Conservation (phyloP, 2,888 invertebrate species). For the Catocala sponsa region DNA sequence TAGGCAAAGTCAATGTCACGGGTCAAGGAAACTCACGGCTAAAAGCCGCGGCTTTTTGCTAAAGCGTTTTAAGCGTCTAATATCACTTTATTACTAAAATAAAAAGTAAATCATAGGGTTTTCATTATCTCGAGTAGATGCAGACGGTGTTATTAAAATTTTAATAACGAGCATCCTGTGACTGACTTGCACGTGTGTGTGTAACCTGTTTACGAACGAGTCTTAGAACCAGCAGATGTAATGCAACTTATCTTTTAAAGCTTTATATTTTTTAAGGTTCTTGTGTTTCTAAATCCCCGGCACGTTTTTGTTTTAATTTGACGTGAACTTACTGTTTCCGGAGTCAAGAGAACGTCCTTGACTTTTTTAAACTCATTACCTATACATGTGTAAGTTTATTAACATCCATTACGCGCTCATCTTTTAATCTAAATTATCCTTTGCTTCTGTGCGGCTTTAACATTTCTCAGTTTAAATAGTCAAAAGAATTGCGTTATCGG, state of each 20-base stretch:
- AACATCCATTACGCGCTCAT: slow-evolving; percentile 10
- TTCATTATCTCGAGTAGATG: slow-evolving; percentile 45
- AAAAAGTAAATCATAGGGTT: slow-evolving; percentile 42
- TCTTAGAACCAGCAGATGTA: slow-evolving; percentile 59
- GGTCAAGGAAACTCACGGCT: slow-evolving; percentile 40
- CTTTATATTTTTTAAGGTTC: slow-evolving; percentile 35
- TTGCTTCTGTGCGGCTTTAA: neutral
- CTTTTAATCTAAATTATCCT: slow-evolving; percentile 11
- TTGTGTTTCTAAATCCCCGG: slow-evolving; percentile 20
- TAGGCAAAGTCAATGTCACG: slow-evolving; percentile 37
- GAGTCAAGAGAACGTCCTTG: slow-evolving; percentile 46
- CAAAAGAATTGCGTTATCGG: neutral
- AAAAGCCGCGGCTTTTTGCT: slow-evolving; percentile 26
- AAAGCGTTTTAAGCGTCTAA: slow-evolving; percentile 23
- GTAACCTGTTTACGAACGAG: slow-evolving; percentile 69
- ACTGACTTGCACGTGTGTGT: slow-evolving; percentile 43
- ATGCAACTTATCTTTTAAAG: slow-evolving; percentile 43
- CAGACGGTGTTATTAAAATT: slow-evolving; percentile 64
- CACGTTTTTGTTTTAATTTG: slow-evolving; percentile 38
- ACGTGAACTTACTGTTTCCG: slow-evolving; percentile 40
- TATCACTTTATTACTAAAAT: slow-evolving; percentile 41
- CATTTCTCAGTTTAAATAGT: neutral
- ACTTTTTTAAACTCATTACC: slow-evolving; percentile 12
- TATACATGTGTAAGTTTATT: slow-evolving; percentile 8
- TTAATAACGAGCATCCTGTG: slow-evolving; percentile 71